Base-by-base conservation (phyloP, 2,888 invertebrate genomes). In the Tortrix viridana region DNA sequence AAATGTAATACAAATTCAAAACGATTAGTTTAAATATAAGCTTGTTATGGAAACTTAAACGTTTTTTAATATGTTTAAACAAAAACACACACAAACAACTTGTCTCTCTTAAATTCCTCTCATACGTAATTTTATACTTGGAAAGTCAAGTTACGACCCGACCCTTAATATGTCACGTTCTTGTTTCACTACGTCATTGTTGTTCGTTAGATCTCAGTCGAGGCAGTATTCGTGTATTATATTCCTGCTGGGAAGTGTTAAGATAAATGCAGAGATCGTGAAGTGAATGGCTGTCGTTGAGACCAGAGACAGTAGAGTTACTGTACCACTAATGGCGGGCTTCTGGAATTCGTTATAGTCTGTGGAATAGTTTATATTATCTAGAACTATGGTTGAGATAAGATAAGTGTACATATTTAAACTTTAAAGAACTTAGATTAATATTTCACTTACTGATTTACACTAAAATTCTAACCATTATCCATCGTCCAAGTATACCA, bases 231-330 rank as follows among this genome's bases (percentile, higher is more conserved):
- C 38, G 14, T 20, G 7, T 48, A 5, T 49, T 22, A 49, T n/a
- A 49, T 23, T 22, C 5, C 23, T 49, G 22, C 44, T 41, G 41
- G 9, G 18, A 44, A 44, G 19, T 44, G 18, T 44, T 7, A 12
- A 41, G 52, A 38, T 44, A 52, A 62, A 62, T 56, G 56, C 23
- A 38, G 12, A 38, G 38, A 19, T 46, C 50, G 62, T 56, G 62
- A 56, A 50, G 23, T 43, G 49, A 61, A 61, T 61, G 55, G 55
- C 37, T 23, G 50, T 49, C 56, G 62, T 62, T 37, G 50, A 20
- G 22, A 20, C 44, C 46, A 56, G 62, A 60, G 46, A 52, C 41
- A 32, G 18, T 43, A 37, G 32, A 50, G 52, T 59, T 60, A 52
- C 46, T 60, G 53, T 22, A 38, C 53, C 32, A 19, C 47, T 60